Conservation (phyloP, 1,140 invertebrate species). For the Pseudomyrmex concolor region DNA sequence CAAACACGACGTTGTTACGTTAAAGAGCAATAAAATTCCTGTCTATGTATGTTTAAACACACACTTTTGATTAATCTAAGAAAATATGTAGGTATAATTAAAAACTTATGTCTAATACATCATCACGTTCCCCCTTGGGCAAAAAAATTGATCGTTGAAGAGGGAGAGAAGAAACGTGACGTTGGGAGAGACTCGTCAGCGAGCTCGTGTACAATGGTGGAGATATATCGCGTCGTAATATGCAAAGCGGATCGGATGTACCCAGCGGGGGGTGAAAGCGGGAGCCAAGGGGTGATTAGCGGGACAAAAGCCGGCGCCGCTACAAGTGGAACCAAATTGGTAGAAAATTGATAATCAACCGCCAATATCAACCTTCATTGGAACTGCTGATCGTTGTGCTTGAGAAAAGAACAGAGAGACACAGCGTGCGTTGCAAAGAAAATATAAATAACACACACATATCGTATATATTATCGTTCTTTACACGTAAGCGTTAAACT, state of each 20-base stretch:
- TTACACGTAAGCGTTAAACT: neutral
- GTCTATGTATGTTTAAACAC: no score
- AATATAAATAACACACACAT: conserved; percentile 7
- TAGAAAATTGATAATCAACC: conserved; percentile 85
- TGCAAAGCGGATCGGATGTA: conserved; percentile 82
- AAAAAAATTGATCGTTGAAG: conserved; percentile 38
- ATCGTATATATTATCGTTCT: neutral
- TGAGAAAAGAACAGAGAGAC: conserved; percentile 54
- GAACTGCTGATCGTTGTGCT: conserved; percentile 46
- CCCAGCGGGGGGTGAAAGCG: conserved; percentile 77
- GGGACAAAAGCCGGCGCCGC: conserved; percentile 83
- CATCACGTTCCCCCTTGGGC: conserved; percentile 16
- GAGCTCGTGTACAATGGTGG: conserved; percentile 70
- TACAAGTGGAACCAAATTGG: conserved; percentile 85
- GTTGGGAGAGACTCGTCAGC: conserved; percentile 66
- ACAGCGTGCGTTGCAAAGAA: conserved; percentile 20
- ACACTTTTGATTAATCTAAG: neutral
- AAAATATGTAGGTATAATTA: neutral
- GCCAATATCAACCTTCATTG: conserved; percentile 79
- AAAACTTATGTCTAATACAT: conserved; percentile 13
- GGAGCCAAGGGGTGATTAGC: conserved; percentile 84
- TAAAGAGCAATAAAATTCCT: neutral
- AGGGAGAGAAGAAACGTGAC: conserved; percentile 67
- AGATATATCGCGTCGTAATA: conserved; percentile 78
- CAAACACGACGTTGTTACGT: neutral